A percentile compares a stretch with the other conserved stretches of the same genome.
phyloP scores from a whole-genome alignment of 2,797 vertebrate species.

The Sebastes goodei region DNA sequence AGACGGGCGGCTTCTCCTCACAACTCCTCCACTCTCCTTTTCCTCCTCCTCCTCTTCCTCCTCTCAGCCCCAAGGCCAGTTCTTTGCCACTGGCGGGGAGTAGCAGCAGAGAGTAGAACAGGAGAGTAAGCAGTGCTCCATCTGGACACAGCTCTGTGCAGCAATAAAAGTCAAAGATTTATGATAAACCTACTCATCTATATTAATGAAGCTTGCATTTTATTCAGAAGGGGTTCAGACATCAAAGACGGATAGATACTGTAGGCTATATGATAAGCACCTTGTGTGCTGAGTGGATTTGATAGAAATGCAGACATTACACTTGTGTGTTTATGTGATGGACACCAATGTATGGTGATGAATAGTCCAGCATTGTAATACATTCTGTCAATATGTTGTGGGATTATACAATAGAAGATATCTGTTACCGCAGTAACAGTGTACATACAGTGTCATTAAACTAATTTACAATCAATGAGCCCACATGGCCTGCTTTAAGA shows the following conservation, averaged over 20 bases:
- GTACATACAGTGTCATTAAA: not conserved
- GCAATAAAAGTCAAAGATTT: constrained; percentile 69
- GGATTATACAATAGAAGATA: not conserved
- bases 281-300: constrained; percentile 5
- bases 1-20: constrained; percentile 16
- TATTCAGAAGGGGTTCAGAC: constrained; percentile 37
- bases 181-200: constrained; percentile 67
- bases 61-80: constrained; percentile 48
- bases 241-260: constrained; percentile 31
- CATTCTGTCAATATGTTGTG: not conserved
- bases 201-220: constrained; percentile 66
- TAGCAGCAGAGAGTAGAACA: constrained; percentile 54
- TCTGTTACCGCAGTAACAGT: not conserved
- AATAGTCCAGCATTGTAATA: not conserved
- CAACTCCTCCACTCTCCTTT: not conserved
- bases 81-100: constrained; percentile 36
- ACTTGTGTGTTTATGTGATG: constrained; percentile 21
- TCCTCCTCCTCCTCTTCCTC: not conserved
- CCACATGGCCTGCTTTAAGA: not conserved
- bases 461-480: not conserved
- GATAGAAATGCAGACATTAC: constrained; percentile 2
- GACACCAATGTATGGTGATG: not conserved
- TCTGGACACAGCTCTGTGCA: constrained; percentile 59
- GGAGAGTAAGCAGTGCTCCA: constrained; percentile 55
- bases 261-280: constrained; percentile 5